These are phyloP conservation scores for Lordiphosa collinella DNA, from an alignment of 1,140 invertebrate species.

Conservation along the genomic window DNA sequence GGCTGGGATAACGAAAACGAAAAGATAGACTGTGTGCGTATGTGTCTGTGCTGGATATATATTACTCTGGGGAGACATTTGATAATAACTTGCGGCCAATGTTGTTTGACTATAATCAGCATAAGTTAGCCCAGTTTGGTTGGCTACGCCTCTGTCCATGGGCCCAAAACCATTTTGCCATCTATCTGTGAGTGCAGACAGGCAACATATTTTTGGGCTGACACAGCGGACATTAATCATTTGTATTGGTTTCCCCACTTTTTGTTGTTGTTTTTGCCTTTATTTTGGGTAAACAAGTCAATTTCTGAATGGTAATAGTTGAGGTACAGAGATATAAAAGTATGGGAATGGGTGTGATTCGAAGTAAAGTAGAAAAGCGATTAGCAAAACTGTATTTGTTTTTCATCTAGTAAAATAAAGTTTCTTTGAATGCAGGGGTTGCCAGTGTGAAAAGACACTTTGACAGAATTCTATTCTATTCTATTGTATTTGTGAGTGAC, in stretches of 20 bases:
- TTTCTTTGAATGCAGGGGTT: no score
- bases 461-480: no score
- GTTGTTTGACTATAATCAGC: slow-evolving; percentile 64
- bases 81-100: slow-evolving; percentile 74
- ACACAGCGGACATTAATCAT: slow-evolving; percentile 71
- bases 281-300: slow-evolving; percentile 60
- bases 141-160: slow-evolving; percentile 23
- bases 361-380: background rate
- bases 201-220: slow-evolving; percentile 63
- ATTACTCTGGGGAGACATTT: slow-evolving; percentile 73
- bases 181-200: slow-evolving; percentile 41
- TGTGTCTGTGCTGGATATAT: slow-evolving; percentile 44
- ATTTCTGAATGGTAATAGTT: slow-evolving; percentile 26
- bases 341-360: background rate
- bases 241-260: slow-evolving; percentile 36
- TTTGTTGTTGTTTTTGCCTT: slow-evolving; percentile 10
- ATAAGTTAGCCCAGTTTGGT: slow-evolving; percentile 63
- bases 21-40: slow-evolving; percentile 11
- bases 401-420: no score
- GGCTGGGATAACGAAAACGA: background rate
- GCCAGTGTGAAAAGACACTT: no score
- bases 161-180: slow-evolving; percentile 17
- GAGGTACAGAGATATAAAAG: slow-evolving; percentile 16
- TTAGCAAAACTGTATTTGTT: background rate
- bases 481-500: no score